Evolutionary conservation across 2,888 invertebrate species (phyloP), one percentile per base, ranked within the genome.

Genomic region (Drosophila meridiana): DNA sequence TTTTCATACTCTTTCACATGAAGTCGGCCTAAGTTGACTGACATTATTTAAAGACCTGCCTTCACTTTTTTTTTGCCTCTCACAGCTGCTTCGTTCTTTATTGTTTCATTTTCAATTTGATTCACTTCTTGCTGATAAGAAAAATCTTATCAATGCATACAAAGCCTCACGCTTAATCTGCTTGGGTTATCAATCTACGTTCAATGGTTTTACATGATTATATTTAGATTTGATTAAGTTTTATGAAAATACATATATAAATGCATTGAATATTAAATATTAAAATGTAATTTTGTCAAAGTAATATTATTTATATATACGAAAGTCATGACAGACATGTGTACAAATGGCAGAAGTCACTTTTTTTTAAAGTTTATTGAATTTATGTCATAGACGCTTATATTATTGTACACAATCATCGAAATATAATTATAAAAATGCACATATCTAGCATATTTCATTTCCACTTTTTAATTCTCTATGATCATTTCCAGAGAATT

Each of bases 131-230:
- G 34, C 34, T 20, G 52, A 52, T 52, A 52, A 26, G 38, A 28
- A 38, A 38, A 14, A 2, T 38, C 53, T 8, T 38, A 38, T 55
- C 53, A 36, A 20, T 20, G 11, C 52, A 34, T 13, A 38, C 36
- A 53, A 28, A 53, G 53, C 14, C 7, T 7, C 2, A 4, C 13
- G 32, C 32, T 36, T 32, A 5, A 11, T 60, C 43, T 38, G 8
- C 9, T 9, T 26, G 11, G 73, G 59, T 66, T 73, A 67, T 57
- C 73, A 58, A 30, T 42, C 0, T 3, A 2, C 7, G 45, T 20
- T 50, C 2, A 50, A 52, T 6, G 47, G 11, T 38, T 59, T 48
- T 26, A 6, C 1, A 9, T 3, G n/a, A 30, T 55, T 28, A 9
- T 20, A 20, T 20, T 20, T 20, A 20, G 20, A 32, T 3, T 0